Percentiles rank a stretch among this genome's conserved stretches.
Evolutionary conservation across 2,888 invertebrate genomes (phyloP).

Genomic region (Diplolepis rosae): DNA sequence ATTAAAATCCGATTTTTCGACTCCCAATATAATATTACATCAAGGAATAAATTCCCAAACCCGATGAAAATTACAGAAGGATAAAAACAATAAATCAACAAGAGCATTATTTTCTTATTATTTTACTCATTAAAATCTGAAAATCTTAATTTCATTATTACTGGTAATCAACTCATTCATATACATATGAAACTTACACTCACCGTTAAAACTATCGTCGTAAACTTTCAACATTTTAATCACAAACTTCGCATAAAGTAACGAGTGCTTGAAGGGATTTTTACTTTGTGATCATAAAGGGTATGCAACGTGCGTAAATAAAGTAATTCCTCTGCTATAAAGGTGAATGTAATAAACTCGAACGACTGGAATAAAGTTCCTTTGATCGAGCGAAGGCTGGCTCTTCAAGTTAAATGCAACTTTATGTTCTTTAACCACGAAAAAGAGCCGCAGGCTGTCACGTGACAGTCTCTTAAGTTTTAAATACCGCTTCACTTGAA

Average conservation of each 20-base stretch:
- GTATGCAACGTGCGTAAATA: not conserved
- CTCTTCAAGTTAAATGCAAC: not conserved
- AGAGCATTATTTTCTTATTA: not conserved
- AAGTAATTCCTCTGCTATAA: not conserved
- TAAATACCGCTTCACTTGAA: not conserved
- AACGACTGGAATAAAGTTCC: not conserved
- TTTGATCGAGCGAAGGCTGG: not conserved
- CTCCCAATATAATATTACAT: not conserved
- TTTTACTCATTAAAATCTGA: not conserved
- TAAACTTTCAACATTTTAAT: not conserved
- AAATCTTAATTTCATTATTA: not conserved
- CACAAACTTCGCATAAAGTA: not conserved
- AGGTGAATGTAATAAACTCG: not conserved
- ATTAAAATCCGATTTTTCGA: not conserved
- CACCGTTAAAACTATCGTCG: not conserved
- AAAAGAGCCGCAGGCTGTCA: not conserved
- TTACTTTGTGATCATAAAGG: not conserved
- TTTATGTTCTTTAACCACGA: conserved; percentile 2
- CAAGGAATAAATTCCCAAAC: not conserved
- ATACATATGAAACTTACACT: not conserved
- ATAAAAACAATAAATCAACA: not conserved
- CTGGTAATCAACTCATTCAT: not conserved
- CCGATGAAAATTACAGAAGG: not conserved
- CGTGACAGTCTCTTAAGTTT: not conserved
- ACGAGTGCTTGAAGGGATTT: not conserved